Evolutionary conservation across 2,113 vertebrate genomes (phyloP).

Genomic region (Circaetus gallicus): DNA sequence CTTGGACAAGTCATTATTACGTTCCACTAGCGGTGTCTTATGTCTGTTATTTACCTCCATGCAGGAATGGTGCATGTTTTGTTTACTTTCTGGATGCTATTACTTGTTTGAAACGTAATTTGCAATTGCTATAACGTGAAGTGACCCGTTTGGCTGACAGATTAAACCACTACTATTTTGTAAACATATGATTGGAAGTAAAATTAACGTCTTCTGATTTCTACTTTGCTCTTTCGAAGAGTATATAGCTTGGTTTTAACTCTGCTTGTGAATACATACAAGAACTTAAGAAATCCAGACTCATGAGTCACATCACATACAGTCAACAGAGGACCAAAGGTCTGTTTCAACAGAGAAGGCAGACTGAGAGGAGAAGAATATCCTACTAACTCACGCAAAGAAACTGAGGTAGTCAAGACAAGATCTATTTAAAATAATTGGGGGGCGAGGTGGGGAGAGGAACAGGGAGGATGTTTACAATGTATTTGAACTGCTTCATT

Average conservation of each 20-base stretch:
- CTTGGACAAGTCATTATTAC: background rate
- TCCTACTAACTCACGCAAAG: background rate
- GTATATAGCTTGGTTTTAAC: background rate
- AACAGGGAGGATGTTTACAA: background rate
- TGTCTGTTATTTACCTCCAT: background rate
- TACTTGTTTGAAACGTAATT: background rate
- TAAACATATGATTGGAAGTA: background rate
- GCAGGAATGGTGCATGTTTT: background rate
- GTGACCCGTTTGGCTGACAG: background rate
- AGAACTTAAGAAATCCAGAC: background rate
- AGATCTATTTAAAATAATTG: background rate
- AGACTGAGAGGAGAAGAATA: background rate
- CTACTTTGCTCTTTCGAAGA: background rate
- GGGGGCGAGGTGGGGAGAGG: rapidly evolving
- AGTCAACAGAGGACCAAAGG: background rate
- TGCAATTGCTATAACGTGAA: background rate
- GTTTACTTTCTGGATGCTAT: background rate
- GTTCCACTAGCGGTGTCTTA: background rate
- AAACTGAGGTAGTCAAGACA: background rate
- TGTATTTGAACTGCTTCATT: background rate
- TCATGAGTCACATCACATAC: background rate
- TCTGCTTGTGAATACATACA: background rate
- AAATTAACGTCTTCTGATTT: background rate
- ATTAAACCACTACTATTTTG: background rate
- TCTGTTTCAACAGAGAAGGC: background rate